These are phyloP conservation scores for Numenius phaeopus DNA, from an alignment of 2,797 vertebrate genomes.

Conservation along the genomic window DNA sequence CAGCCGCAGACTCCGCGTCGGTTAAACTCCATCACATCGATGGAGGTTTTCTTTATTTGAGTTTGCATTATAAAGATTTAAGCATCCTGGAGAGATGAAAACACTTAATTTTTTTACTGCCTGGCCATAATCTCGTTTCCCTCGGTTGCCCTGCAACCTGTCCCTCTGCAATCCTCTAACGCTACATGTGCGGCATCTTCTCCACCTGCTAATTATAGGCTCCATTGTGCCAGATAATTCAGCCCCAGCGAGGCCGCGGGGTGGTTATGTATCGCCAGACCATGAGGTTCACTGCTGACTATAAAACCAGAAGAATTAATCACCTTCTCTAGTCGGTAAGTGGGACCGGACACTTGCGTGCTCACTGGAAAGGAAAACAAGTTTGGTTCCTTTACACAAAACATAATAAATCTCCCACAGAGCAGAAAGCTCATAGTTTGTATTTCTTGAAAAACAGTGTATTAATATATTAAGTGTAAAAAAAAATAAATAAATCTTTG, in stretches of 20 bases:
- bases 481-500: not conserved
- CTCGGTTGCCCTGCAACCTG: not conserved
- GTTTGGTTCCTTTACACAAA: slow-evolving; percentile 8
- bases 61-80: slow-evolving; percentile 6
- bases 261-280: not conserved
- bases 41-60: not conserved
- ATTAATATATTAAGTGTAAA: not conserved
- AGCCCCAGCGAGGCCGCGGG: not conserved
- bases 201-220: slow-evolving; percentile 48
- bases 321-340: not conserved
- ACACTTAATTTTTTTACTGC: slow-evolving; percentile 8
- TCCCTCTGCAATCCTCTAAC: not conserved
- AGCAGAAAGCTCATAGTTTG: not conserved
- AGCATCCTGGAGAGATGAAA: slow-evolving; percentile 19
- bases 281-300: fast-evolving
- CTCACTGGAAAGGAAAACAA: slow-evolving; percentile 37
- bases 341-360: not conserved
- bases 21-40: not conserved
- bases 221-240: slow-evolving; percentile 49
- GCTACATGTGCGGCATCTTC: not conserved
- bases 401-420: slow-evolving; percentile 1
- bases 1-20: not conserved
- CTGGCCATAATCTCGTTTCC: slow-evolving; percentile 13
- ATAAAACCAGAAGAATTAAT: slow-evolving; percentile 45
- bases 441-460: not conserved